phyloP scores from a whole-genome alignment of 2,888 invertebrate genomes.

The Apoda limacodes region DNA sequence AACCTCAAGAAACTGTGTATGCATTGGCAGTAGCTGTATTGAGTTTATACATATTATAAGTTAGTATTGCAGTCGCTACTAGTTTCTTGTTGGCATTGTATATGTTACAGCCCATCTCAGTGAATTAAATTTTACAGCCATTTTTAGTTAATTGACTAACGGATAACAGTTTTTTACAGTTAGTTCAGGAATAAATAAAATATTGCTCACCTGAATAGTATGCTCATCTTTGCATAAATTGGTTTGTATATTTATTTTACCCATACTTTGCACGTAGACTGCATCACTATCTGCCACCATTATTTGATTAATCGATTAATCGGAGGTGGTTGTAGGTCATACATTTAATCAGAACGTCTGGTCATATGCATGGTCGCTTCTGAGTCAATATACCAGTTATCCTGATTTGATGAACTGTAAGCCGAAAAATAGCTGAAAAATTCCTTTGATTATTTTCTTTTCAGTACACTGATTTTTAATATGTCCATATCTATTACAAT shows the following conservation, averaged over 20 bases:
- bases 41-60: conserved; percentile 17
- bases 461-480: too few species aligned
- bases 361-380: conserved; percentile 22
- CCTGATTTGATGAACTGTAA: not conserved
- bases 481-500: too few species aligned
- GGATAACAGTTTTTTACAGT: conserved; percentile 18
- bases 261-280: conserved; percentile 13
- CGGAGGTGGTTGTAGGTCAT: conserved; percentile 10
- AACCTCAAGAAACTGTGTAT: conserved; percentile 3
- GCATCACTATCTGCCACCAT: conserved; percentile 15
- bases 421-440: conserved; percentile 17
- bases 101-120: conserved; percentile 16
- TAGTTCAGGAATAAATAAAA: conserved; percentile 19
- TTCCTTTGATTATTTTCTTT: too few species aligned
- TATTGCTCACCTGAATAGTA: conserved; percentile 16
- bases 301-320: conserved; percentile 4
- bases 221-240: conserved; percentile 2
- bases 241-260: conserved; percentile 15
- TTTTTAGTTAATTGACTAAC: too few species aligned
- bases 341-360: conserved; percentile 14
- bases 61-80: conserved; percentile 13
- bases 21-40: conserved; percentile 8
- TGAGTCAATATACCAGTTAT: conserved; percentile 19
- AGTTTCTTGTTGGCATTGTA: too few species aligned
- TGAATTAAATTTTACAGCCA: too few species aligned